phyloP scores from a whole-genome alignment of 2,797 vertebrate genomes.

The Sebastes aleutianus region DNA sequence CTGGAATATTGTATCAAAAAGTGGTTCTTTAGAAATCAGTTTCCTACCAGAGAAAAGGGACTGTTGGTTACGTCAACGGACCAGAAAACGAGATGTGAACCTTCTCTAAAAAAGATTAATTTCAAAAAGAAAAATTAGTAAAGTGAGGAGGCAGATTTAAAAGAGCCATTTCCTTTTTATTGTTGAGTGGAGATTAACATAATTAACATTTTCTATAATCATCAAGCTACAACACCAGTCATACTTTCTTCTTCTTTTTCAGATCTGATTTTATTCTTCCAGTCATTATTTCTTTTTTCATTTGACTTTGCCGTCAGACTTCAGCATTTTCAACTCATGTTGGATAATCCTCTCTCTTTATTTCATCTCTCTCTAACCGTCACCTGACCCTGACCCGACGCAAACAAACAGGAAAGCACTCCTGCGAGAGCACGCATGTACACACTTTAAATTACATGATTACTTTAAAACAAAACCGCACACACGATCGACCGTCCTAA shows the following conservation, averaged over 20 bases:
- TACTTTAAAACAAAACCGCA: conserved; percentile 70
- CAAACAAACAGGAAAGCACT: conserved; percentile 36
- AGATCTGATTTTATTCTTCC: conserved; percentile 33
- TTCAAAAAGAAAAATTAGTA: background rate
- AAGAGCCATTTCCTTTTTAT: background rate
- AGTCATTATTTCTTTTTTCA: background rate
- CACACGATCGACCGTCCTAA: conserved; percentile 48
- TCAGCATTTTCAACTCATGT: background rate
- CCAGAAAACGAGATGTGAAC: background rate
- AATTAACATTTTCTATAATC: background rate
- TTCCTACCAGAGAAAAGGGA: background rate
- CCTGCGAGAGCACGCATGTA: background rate
- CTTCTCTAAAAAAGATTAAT: background rate
- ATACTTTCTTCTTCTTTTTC: conserved; percentile 4
- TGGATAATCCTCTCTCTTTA: background rate
- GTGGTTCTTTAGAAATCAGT: background rate
- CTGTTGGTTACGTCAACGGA: background rate
- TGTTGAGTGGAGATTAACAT: background rate
- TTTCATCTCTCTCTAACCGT: background rate
- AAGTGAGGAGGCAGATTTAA: background rate
- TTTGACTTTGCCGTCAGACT: background rate
- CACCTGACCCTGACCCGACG: background rate
- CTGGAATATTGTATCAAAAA: background rate
- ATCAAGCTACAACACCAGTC: background rate
- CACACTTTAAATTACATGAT: conserved; percentile 65